Conservation (phyloP, 1,140 invertebrate genomes). For the Oryzaephilus surinamensis region DNA sequence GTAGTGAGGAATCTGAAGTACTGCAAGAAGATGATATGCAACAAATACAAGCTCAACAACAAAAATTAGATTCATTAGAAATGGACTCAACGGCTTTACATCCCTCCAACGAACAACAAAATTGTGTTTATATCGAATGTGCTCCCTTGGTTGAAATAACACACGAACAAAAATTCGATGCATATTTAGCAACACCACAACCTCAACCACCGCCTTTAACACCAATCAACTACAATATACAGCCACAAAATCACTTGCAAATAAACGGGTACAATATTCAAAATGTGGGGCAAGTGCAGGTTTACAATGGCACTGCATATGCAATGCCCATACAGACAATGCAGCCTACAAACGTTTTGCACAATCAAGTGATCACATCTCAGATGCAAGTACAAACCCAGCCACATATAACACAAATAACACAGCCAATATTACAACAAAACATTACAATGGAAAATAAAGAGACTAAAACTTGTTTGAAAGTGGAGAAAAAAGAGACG, state of each 20-base stretch:
- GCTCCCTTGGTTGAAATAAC: constrained; percentile 16
- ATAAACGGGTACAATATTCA: constrained; percentile 20
- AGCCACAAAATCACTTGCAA: constrained; percentile 18
- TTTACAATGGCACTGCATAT: constrained; percentile 22
- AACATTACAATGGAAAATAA: constrained; percentile 16
- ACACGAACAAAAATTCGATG: constrained; percentile 15
- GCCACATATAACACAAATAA: too few species aligned
- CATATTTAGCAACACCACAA: constrained; percentile 6
- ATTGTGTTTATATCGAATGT: constrained; percentile 25
- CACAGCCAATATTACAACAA: constrained; percentile 11
- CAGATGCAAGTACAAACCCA: constrained; percentile 15
- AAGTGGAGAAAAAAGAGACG: constrained; percentile 17
- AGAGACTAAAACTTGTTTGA: constrained; percentile 9
- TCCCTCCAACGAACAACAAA: constrained; percentile 10
- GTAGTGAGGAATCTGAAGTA: constrained; percentile 6
- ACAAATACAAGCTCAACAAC: constrained; percentile 9
- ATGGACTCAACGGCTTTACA: constrained; percentile 1
- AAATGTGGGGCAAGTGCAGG: constrained; percentile 21
- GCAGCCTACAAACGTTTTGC: constrained; percentile 17
- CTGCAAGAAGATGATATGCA: constrained; percentile 13
- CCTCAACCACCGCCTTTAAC: constrained; percentile 11
- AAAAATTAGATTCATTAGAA: constrained; percentile 10
- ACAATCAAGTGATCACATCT: constrained; percentile 16
- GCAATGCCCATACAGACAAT: constrained; percentile 20
- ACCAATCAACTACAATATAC: constrained; percentile 25